These are phyloP conservation scores for Actenoides hombroni DNA, from an alignment of 2,113 vertebrate species.

Conservation along the genomic window DNA sequence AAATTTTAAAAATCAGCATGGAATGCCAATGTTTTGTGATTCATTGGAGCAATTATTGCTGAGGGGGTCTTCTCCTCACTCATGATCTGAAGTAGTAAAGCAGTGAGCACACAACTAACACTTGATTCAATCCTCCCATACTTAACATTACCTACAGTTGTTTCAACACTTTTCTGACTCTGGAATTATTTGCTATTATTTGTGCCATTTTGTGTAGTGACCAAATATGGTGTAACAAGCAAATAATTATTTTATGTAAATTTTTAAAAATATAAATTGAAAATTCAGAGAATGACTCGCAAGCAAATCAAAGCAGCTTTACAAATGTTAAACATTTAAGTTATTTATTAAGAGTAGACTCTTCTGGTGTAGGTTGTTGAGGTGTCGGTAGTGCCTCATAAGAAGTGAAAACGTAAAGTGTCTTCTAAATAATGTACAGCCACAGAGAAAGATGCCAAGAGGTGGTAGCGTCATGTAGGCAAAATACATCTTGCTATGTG, in stretches of 20 bases:
- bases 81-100: background rate
- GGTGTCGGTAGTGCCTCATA: background rate
- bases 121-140: background rate
- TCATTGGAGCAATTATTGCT: constrained; percentile 27
- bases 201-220: background rate
- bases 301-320: background rate
- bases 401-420: background rate
- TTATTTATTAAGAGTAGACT: background rate
- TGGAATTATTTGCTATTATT: background rate
- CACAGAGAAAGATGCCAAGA: background rate
- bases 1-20: constrained; percentile 37
- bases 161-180: background rate
- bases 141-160: background rate
- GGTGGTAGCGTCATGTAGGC: background rate
- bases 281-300: background rate
- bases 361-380: background rate
- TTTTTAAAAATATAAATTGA: background rate
- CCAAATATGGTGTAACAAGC: background rate
- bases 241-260: background rate
- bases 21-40: constrained; percentile 32
- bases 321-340: background rate
- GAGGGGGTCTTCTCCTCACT: background rate
- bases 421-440: background rate
- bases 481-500: background rate
- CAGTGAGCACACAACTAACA: background rate